Base-by-base conservation (phyloP, 2,113 vertebrate species). In the Gobiocypris rarus region DNA sequence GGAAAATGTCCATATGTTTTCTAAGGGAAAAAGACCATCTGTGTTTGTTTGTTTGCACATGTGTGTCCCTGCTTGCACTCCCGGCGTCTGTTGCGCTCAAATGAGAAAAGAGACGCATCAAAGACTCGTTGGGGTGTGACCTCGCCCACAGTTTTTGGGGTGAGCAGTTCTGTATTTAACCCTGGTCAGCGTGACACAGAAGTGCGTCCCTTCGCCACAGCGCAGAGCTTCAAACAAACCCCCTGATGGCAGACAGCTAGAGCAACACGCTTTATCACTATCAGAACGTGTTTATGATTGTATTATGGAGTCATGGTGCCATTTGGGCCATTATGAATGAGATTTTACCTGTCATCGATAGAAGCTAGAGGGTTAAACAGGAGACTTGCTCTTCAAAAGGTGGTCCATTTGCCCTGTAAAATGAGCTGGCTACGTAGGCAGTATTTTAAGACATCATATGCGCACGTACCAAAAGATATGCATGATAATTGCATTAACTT, bases 101-200 rank as follows among this genome's bases (percentile, higher is more conserved):
- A 26, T 79, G 56, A 77, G 75, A 28, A 58, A 65, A 38, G 28
- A 7, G 31, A 9, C 24, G 24, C 90, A 90, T 93, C 92, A 92
- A 93, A 93, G 91, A 84, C 85, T 87, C 75, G 15, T 76, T 67
- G 88, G 89, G 83, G 79, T 90, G 86, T 91, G 91, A 93, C 92
- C 92, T 86, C 74, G 63, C 85, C 92, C 91, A 85, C 87, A 89
- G 70, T 75, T 91, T 79, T 86, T 92, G 90, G 90, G 92, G 90
- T 71, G 90, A 84, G 89, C 87, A 81, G 81, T 90, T 92, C 89
- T 89, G 89, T 90, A 92, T 93, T 91, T 93, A 92, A 91, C 88
- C 86, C 85, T 78, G 54, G 86, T 85, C 85, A 88, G 86, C 85
- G 86, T 88, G 88, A 84, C 84, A 70, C 69, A 52, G 74, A 87